phyloP scores from a whole-genome alignment of 2,888 invertebrate species.

The Protophormia terraenovae region DNA sequence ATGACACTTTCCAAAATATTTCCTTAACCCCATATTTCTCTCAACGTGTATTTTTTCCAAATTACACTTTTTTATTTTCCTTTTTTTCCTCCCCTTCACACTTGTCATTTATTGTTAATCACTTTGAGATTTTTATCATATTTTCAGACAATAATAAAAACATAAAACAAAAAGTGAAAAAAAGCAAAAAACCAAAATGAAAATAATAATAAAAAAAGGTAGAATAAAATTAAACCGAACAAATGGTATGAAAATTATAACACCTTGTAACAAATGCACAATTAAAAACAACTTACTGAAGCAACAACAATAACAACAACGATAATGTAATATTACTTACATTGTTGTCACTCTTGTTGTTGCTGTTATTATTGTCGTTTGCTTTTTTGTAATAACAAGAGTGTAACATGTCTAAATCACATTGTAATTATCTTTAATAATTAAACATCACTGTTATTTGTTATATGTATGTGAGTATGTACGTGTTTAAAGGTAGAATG shows the following conservation, averaged over 20 bases:
- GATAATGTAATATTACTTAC: not conserved
- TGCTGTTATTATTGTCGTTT: slow-evolving; percentile 20
- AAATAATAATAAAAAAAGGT: not conserved
- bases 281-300: slow-evolving; percentile 43
- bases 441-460: slow-evolving; percentile 47
- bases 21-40: no score
- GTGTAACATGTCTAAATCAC: slow-evolving; percentile 64
- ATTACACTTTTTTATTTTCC: not conserved
- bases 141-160: slow-evolving; percentile 2
- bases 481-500: slow-evolving; percentile 19
- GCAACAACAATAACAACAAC: slow-evolving; percentile 22
- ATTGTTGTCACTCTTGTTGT: not conserved
- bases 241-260: not conserved
- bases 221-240: not conserved
- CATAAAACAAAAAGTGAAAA: not conserved
- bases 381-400: slow-evolving; percentile 43
- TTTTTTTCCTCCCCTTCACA: not conserved
- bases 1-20: not conserved
- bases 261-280: slow-evolving; percentile 38
- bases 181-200: not conserved
- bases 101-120: slow-evolving; percentile 4
- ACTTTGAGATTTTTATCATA: slow-evolving; percentile 39
- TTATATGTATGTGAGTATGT: not conserved
- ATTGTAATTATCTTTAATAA: slow-evolving; percentile 67
- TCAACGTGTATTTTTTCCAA: no score